These are phyloP conservation scores for Hyles euphorbiae DNA, from an alignment of 1,140 invertebrate species.

Conservation along the genomic window DNA sequence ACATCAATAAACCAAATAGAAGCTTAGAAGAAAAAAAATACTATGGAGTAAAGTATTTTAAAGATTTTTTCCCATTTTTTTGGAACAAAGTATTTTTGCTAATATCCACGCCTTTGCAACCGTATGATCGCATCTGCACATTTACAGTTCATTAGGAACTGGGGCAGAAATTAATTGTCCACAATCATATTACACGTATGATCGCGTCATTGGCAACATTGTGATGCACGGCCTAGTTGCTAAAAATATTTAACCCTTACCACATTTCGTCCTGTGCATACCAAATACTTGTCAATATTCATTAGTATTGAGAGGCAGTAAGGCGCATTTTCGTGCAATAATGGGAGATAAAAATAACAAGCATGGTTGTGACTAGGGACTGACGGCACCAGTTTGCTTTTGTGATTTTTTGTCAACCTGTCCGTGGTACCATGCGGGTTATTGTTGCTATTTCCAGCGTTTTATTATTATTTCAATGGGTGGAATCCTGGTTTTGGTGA, in stretches of 20 bases:
- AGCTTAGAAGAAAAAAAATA: too few relatives aligned
- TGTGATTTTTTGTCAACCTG: slow-evolving; percentile 16
- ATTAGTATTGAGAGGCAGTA: not conserved
- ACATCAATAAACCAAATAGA: too few relatives aligned
- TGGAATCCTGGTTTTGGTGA: too few relatives aligned
- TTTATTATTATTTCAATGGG: not conserved
- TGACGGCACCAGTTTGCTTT: slow-evolving; percentile 10
- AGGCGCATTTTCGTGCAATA: not conserved
- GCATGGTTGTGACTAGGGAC: slow-evolving; percentile 8
- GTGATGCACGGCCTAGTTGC: slow-evolving; percentile 37
- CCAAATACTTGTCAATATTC: not conserved
- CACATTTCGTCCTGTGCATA: not conserved
- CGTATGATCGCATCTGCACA: too few relatives aligned
- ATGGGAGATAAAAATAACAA: not conserved
- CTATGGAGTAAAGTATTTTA: too few relatives aligned
- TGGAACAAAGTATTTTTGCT: too few relatives aligned
- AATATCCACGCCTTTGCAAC: too few relatives aligned
- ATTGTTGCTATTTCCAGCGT: slow-evolving; percentile 4
- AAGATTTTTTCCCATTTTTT: too few relatives aligned
- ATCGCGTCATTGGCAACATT: slow-evolving; percentile 26
- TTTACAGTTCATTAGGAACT: not conserved
- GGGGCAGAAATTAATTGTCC: slow-evolving; percentile 21
- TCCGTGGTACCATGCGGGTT: slow-evolving; percentile 2
- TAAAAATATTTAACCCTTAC: slow-evolving; percentile 24
- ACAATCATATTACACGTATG: slow-evolving; percentile 26